phyloP scores from a whole-genome alignment of 1,140 invertebrate genomes.

The Heterodera carotae region DNA sequence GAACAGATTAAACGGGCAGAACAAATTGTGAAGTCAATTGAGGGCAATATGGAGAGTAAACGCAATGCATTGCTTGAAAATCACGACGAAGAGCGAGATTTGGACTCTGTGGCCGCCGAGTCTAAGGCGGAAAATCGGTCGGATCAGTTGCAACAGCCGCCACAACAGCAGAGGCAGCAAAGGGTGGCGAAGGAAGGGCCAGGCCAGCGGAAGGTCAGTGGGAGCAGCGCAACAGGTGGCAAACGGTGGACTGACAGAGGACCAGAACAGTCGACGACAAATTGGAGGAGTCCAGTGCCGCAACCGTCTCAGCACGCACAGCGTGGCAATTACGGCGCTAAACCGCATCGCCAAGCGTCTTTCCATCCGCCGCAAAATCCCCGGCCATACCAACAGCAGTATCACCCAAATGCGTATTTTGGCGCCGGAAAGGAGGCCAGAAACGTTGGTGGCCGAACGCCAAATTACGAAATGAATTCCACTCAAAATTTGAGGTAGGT shows the following conservation, averaged over 20 bases:
- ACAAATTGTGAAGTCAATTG: slow-evolving; percentile 3
- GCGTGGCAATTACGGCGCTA: background rate
- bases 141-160: background rate
- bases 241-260: background rate
- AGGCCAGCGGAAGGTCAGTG: background rate
- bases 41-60: slow-evolving; percentile 2
- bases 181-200: background rate
- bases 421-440: background rate
- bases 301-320: slow-evolving; percentile 1
- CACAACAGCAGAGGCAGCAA: background rate
- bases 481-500: background rate
- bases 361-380: slow-evolving; percentile 6
- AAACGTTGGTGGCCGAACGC: slow-evolving; percentile 1
- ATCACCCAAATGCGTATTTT: background rate
- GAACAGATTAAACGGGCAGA: background rate
- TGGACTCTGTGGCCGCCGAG: slow-evolving; percentile 7
- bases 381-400: slow-evolving; percentile 5
- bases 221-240: background rate
- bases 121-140: slow-evolving; percentile 10
- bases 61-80: slow-evolving; percentile 27
- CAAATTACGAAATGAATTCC: background rate
- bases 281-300: background rate
- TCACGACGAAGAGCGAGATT: slow-evolving; percentile 32
- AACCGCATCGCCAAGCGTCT: background rate
- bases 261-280: background rate